A percentile compares a stretch with the other conserved stretches of the same genome.
Conservation (phyloP, 1,140 invertebrate species). For the Lordiphosa mommai region DNA sequence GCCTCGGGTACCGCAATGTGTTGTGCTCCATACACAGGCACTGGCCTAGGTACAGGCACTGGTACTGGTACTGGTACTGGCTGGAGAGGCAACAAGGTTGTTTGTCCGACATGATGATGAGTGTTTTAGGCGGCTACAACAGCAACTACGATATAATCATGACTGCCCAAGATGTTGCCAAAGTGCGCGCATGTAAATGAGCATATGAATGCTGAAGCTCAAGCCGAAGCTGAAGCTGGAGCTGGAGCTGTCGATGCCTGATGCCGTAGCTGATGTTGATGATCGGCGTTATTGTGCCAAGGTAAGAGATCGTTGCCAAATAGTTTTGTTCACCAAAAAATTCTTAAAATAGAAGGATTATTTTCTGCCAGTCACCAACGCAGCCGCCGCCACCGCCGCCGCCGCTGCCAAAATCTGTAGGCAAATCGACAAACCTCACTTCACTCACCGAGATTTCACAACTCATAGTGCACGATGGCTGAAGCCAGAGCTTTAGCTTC, state of each 20-base stretch:
- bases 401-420: no score
- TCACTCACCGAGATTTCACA: no score
- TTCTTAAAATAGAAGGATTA: constrained; percentile 71
- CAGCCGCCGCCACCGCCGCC: no score
- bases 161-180: constrained; percentile 68
- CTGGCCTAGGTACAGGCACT: constrained; percentile 3
- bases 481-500: constrained; percentile 1
- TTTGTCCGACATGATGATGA: constrained; percentile 75
- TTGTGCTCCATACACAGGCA: constrained; percentile 1
- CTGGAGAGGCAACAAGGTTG: constrained; percentile 68
- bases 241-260: constrained; percentile 24
- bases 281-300: constrained; percentile 70
- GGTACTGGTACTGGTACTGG: constrained; percentile 28
- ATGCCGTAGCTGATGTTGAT: constrained; percentile 14
- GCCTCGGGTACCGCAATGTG: constrained; percentile 28
- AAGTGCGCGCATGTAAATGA: constrained; percentile 70
- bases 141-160: constrained; percentile 52
- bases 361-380: constrained; percentile 64
- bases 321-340: no score
- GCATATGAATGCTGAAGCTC: constrained; percentile 5
- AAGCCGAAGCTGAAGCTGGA: constrained; percentile 25
- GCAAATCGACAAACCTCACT: no score
- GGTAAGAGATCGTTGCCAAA: constrained; percentile 73
- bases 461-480: neutral
- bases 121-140: constrained; percentile 66